Conservation (phyloP, 2,888 invertebrate genomes). For the Philaethria dido region DNA sequence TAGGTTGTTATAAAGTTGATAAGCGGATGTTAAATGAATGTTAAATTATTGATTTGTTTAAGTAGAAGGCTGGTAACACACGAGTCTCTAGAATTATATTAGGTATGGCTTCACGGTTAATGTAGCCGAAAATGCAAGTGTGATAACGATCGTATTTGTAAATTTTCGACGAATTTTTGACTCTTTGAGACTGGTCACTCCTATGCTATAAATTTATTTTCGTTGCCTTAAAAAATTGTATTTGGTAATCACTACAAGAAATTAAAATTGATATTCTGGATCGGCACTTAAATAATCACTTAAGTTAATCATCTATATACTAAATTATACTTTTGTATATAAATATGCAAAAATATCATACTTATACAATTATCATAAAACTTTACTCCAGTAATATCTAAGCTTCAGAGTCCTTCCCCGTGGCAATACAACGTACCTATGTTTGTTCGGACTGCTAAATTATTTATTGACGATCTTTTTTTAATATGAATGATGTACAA, state of each 20-base stretch:
- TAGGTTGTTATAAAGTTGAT: constrained; percentile 38
- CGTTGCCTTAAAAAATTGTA: background rate
- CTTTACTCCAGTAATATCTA: constrained; percentile 11
- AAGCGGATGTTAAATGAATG: constrained; percentile 37
- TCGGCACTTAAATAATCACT: constrained; percentile 7
- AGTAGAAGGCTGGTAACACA: constrained; percentile 28
- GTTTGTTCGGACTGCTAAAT: constrained; percentile 21
- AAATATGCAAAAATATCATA: background rate
- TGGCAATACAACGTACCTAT: constrained; percentile 13
- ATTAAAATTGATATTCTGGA: background rate
- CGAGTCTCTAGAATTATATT: constrained; percentile 24
- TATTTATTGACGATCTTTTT: constrained; percentile 19
- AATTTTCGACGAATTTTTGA: constrained; percentile 71
- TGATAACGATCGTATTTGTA: constrained; percentile 52
- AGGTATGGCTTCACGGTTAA: constrained; percentile 31
- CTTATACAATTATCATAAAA: constrained; percentile 4
- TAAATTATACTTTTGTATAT: constrained; percentile 11
- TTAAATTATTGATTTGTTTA: constrained; percentile 35
- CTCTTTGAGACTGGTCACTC: constrained; percentile 58
- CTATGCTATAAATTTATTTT: constrained; percentile 24
- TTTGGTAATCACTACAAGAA: background rate
- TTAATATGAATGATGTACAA: constrained; percentile 21
- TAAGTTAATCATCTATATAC: constrained; percentile 1
- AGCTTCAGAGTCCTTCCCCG: constrained; percentile 8
- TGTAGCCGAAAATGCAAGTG: constrained; percentile 35